These are phyloP conservation scores for Gila robusta DNA, from an alignment of 2,797 vertebrate species.

Conservation along the genomic window DNA sequence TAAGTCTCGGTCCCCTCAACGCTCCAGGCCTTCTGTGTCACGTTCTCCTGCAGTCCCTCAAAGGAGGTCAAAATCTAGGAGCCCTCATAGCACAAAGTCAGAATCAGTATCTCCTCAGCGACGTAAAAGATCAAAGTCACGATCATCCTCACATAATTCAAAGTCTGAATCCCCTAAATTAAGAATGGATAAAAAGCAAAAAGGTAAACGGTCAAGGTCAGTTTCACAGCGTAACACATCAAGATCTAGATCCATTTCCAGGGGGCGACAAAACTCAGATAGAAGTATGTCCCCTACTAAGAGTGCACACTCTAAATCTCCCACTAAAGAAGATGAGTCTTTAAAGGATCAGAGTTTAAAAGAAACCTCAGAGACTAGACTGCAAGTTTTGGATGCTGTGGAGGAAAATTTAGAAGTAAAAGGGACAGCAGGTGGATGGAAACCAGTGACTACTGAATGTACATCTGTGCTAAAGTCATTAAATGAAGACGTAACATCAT, in stretches of 20 bases:
- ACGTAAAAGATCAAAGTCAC: conserved; percentile 78
- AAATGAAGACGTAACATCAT: conserved; percentile 42
- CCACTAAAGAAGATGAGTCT: conserved; percentile 65
- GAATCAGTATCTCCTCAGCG: conserved; percentile 74
- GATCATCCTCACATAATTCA: conserved; percentile 72
- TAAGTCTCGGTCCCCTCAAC: conserved; percentile 64
- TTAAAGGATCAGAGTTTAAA: conserved; percentile 29
- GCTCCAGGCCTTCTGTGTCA: conserved; percentile 73
- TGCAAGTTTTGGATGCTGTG: background rate
- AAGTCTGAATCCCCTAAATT: conserved; percentile 72
- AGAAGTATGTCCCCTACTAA: conserved; percentile 72
- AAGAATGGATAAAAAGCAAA: conserved; percentile 64
- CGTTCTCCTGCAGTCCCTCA: conserved; percentile 59
- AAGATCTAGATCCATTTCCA: conserved; percentile 76
- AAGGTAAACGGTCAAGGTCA: conserved; percentile 62
- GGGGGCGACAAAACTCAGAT: conserved; percentile 67
- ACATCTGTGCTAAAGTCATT: conserved; percentile 38
- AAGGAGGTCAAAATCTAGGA: conserved; percentile 60
- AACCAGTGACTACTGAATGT: conserved; percentile 66
- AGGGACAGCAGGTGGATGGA: conserved; percentile 70
- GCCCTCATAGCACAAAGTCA: conserved; percentile 61
- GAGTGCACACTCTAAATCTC: conserved; percentile 69
- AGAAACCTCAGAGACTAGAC: conserved; percentile 29
- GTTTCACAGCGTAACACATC: conserved; percentile 70
- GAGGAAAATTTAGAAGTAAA: conserved; percentile 34